Evolutionary conservation across 2,113 vertebrate species (phyloP).

Genomic region (Dunckerocampus dactyliophorus): DNA sequence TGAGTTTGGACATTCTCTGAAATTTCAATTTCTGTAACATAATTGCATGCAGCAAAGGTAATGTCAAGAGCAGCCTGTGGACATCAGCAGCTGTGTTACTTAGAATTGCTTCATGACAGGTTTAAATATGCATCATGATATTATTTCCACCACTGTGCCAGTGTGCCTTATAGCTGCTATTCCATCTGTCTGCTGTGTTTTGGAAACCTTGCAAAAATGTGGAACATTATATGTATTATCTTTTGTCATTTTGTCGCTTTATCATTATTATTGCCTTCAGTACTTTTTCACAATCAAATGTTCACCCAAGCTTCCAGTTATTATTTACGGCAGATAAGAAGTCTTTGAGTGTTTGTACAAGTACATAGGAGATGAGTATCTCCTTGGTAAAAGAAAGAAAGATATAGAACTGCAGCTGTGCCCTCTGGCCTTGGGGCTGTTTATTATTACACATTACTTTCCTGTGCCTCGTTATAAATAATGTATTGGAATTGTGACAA

Average conservation of each 20-base stretch:
- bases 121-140: background rate
- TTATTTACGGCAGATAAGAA: slow-evolving; percentile 1
- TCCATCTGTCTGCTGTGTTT: background rate
- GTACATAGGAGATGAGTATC: slow-evolving; percentile 49
- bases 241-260: background rate
- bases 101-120: slow-evolving; percentile 7
- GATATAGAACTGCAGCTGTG: slow-evolving; percentile 42
- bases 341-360: slow-evolving; percentile 38
- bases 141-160: background rate
- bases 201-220: background rate
- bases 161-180: background rate
- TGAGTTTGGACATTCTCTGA: slow-evolving; percentile 7
- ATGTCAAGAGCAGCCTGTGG: slow-evolving; percentile 38
- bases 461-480: slow-evolving; percentile 67
- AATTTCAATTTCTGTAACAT: slow-evolving; percentile 30
- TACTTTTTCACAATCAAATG: slow-evolving; percentile 18
- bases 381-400: slow-evolving; percentile 43
- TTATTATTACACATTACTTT: slow-evolving; percentile 65
- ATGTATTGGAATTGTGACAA: slow-evolving; percentile 69
- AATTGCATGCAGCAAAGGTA: slow-evolving; percentile 25
- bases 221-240: background rate
- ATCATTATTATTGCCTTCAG: background rate
- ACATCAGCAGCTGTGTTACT: slow-evolving; percentile 16
- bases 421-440: slow-evolving; percentile 59
- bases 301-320: slow-evolving; percentile 15